Percentiles rank a stretch among this genome's conserved stretches.
phyloP scores from a whole-genome alignment of 2,797 vertebrate genomes.

The Cryptoprocta ferox region DNA sequence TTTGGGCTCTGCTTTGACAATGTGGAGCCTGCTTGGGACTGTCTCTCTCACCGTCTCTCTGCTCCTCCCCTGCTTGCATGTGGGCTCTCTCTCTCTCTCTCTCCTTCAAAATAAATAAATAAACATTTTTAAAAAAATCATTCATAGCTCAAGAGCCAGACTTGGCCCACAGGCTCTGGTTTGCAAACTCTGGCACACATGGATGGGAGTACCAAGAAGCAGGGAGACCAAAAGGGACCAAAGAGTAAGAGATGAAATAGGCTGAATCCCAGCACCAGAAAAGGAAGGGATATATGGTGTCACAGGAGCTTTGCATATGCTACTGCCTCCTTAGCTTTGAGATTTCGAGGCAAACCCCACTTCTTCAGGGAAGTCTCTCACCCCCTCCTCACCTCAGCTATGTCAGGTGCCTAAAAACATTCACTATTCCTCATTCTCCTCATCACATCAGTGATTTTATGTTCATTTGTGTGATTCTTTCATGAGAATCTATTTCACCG shows the following conservation, averaged over 20 bases:
- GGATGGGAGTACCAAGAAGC: neutral
- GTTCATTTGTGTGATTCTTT: neutral
- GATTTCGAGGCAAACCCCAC: neutral
- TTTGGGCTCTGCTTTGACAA: too few species aligned
- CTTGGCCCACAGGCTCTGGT: neutral
- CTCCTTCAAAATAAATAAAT: too few species aligned
- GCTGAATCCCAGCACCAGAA: neutral
- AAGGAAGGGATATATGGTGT: neutral
- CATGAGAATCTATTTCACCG: neutral
- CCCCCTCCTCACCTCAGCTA: neutral
- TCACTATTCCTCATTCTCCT: neutral
- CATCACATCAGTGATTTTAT: neutral
- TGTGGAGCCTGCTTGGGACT: too few species aligned
- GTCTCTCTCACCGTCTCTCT: too few species aligned
- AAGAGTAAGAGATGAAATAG: neutral
- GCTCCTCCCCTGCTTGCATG: too few species aligned
- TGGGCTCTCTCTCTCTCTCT: too few species aligned
- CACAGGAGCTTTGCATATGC: neutral
- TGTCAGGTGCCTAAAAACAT: too few species aligned
- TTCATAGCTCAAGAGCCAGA: neutral
- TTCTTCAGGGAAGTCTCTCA: neutral
- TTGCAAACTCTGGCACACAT: neutral
- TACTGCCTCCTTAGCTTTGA: neutral
- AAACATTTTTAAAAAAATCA: too few species aligned
- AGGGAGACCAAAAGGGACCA: neutral